phyloP scores from a whole-genome alignment of 2,797 vertebrate genomes.

The Phoxinus dragarum region DNA sequence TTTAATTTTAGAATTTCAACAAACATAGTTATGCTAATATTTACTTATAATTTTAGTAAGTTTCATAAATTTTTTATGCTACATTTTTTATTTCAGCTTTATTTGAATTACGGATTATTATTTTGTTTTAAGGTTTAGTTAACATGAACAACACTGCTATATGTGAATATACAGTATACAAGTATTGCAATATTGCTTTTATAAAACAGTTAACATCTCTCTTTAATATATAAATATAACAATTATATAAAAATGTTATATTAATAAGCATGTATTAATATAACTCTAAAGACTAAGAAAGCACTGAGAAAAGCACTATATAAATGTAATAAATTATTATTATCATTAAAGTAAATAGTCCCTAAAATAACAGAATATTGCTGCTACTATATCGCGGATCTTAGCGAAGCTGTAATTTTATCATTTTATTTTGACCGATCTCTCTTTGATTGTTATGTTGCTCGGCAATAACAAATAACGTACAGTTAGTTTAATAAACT shows the following conservation, averaged over 20 bases:
- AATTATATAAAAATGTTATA: background rate
- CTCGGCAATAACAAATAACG: background rate
- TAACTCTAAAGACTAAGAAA: background rate
- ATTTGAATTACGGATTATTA: background rate
- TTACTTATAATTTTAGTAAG: background rate
- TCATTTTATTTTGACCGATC: background rate
- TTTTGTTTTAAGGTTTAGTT: background rate
- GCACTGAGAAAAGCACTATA: no score
- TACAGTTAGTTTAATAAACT: conserved; percentile 10
- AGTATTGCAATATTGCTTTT: background rate
- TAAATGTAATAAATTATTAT: no score
- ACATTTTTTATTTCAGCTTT: background rate
- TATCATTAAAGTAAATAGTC: background rate
- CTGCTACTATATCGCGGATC: background rate
- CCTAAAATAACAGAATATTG: background rate
- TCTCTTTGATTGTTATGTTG: background rate
- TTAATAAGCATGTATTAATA: background rate
- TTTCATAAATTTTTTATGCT: background rate
- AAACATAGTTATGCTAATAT: background rate
- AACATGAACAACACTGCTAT: background rate
- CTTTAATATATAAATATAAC: background rate
- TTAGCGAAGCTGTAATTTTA: background rate
- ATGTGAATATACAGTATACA: no score
- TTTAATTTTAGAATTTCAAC: background rate
- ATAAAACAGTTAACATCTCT: background rate